Base-by-base conservation (phyloP, 2,888 invertebrate genomes). In the Arrhopalites spinosus region DNA sequence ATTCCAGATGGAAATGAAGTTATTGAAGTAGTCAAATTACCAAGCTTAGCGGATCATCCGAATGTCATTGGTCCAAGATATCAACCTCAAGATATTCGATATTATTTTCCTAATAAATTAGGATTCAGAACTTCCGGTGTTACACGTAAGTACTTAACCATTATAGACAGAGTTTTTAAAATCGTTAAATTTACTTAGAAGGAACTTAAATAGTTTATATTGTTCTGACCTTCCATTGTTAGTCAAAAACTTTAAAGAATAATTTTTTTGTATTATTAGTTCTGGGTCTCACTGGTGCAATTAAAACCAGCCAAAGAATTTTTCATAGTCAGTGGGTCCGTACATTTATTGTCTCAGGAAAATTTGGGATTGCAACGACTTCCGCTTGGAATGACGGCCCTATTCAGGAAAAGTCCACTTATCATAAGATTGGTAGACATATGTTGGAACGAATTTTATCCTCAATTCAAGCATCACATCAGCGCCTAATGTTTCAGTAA, bases 401-500 rank as follows among this genome's bases (percentile, higher is more conserved):
- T 85, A 88, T 92, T 3, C 86, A 92, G 0, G 91, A 92, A 83
- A 90, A 89, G 82, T 87, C 92, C 0, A 90, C 90, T 0, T 93
- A 88, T 85, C 86, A 87, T 69, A 93, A 93, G 85, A 89, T 98
- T 0, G 90, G 88, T 7, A 87, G 89, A 73, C 87, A 87, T 50
- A 89, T 90, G 79, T 85, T 98, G 5, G 94, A 95, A 81, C 88
- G 88, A 77, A 85, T 95, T 23, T 88, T 95, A 25, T 89, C 93
- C 1, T 88, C 92, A 1, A 90, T 94, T 86, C 95, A 97, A 86
- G 91, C 94, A 0, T 89, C 92, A 5, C 94, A 96, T 86, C 96
- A 95, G 85, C 90, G 89, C 80, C 90, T 92, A 84, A 93, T 95
- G 92, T 95, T 91, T 85, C 89, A 93, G 92, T 93, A 87, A 87